Evolutionary conservation across 2,888 invertebrate species (phyloP), one percentile per base, ranked within the genome.

Genomic region (Lissocephala sabroskyi): DNA sequence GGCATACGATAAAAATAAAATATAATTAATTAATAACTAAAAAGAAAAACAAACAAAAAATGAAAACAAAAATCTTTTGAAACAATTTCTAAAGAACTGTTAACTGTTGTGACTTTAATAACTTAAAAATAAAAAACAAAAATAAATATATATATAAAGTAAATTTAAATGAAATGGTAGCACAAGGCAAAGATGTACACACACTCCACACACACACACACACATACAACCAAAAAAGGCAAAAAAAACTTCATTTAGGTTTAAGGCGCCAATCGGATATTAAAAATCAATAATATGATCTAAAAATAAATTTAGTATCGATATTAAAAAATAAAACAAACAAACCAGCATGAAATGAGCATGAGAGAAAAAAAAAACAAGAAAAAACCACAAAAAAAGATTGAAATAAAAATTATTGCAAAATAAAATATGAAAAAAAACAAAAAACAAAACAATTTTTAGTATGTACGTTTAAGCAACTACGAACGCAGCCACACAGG

Each of bases 31-130:
- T 10, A 35, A 54, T 48, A 60, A 50, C 44, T 37, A 63, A 39
- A 18, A 32, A 28, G 45, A 44, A 45, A 18, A 7, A 37, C 5
- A 2, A 18, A 11, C 6, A 37, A 17, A 11, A 40, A 40, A 28
- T 13, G 2, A 36, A 55, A 41, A 33, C 37, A 37, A 19, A 19
- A 17, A 37, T 49, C 49, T 62, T 65, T 63, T 63, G 63, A 63
- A 62, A 59, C 59, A 49, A 65, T 63, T 63, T 65, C 63, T 65
- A 63, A 63, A 63, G 63, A 63, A 63, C 63, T 63, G 63, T 63
- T 63, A 66, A 63, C 63, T 63, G 63, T 63, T 63, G 45, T 45
- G 45, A 45, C 39, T 45, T 45, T 45, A 45, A 37, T 45, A 39
- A 45, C 26, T 35, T 36, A 29, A 36, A 35, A 65, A 62, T 61